Evolutionary conservation across 2,113 vertebrate species (phyloP).

Genomic region (Ovibos moschatus): DNA sequence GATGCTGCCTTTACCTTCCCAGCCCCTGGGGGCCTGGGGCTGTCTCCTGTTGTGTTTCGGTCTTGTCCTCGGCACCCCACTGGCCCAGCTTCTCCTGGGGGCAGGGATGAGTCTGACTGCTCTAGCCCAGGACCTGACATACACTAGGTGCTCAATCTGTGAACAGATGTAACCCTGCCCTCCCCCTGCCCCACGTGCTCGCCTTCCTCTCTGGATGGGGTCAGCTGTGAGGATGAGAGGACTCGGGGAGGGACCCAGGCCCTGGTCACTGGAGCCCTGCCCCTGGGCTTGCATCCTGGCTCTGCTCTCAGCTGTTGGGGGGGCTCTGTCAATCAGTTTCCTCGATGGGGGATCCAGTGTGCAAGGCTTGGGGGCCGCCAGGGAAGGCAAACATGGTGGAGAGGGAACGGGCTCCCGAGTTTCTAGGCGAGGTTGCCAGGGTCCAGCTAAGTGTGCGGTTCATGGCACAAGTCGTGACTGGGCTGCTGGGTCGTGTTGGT

Average conservation of each 20-base stretch:
- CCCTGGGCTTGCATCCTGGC: not conserved
- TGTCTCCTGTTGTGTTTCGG: too few species aligned
- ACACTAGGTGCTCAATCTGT: not conserved
- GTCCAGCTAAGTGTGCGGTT: not conserved
- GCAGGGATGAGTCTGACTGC: not conserved
- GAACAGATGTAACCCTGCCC: not conserved
- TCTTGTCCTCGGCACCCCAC: not conserved
- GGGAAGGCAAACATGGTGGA: not conserved
- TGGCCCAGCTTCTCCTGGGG: not conserved
- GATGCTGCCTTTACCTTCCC: not conserved
- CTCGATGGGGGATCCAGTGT: rapidly evolving
- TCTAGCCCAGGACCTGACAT: not conserved
- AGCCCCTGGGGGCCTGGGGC: too few species aligned
- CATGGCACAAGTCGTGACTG: not conserved
- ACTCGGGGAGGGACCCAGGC: not conserved
- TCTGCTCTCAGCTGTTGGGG: not conserved
- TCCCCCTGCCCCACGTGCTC: rapidly evolving
- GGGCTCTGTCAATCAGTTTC: not conserved
- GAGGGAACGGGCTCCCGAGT: not conserved
- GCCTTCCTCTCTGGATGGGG: not conserved
- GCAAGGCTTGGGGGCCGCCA: not conserved
- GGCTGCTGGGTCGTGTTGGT: not conserved
- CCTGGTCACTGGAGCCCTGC: not conserved
- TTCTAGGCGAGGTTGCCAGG: not conserved
- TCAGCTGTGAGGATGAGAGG: not conserved